Conservation (phyloP, 2,113 vertebrate genomes). For the Columbina picui region DNA sequence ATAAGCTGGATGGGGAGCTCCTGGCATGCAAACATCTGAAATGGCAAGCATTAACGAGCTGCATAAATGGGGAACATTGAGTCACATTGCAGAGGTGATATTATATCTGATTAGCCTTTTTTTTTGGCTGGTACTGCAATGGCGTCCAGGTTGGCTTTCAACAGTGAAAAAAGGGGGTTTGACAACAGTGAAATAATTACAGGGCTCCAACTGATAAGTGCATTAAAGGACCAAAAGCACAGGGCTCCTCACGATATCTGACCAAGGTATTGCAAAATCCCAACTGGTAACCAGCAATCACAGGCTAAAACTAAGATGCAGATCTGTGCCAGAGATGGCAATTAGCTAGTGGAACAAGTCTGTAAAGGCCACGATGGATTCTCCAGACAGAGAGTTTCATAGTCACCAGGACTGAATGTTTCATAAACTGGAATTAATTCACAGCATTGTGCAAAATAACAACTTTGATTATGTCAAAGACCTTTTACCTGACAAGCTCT, state of each 20-base stretch:
- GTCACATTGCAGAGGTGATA: not conserved
- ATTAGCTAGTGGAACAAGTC: conserved; percentile 47
- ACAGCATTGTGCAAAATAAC: accelerated
- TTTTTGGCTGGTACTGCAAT: not conserved
- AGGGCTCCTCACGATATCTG: not conserved
- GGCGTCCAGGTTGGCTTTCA: not conserved
- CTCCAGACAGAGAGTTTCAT: not conserved
- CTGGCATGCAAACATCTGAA: not conserved
- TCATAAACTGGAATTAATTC: not conserved
- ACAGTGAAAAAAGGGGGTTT: not conserved
- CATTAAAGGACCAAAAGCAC: not conserved
- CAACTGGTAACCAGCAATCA: conserved; percentile 14
- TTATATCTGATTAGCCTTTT: not conserved
- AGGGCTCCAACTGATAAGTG: not conserved
- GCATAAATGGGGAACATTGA: not conserved
- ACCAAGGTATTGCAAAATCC: conserved; percentile 10
- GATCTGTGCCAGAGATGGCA: not conserved
- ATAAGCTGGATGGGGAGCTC: not conserved
- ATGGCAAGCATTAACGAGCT: not conserved
- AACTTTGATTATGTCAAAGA: not conserved
- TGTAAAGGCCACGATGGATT: not conserved
- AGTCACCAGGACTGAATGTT: not conserved
- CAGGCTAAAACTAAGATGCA: not conserved
- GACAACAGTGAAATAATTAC: not conserved
- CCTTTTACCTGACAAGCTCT: not conserved